Percentiles rank a stretch among this genome's conserved stretches.
Conservation (phyloP, 2,888 invertebrate species). For the Apomyelois bistriatella region DNA sequence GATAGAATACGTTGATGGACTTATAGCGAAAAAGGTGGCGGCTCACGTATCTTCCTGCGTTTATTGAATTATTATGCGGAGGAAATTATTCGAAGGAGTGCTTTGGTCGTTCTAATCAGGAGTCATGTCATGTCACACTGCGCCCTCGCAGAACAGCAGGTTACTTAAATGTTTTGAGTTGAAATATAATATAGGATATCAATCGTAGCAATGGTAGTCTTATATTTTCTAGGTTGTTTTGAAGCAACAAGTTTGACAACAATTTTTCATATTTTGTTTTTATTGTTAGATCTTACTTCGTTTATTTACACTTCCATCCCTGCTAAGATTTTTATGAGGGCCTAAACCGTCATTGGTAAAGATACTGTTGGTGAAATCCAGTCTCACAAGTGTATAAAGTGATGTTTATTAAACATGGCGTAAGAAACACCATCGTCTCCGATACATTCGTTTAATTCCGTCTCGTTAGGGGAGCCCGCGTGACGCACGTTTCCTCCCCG, state of each 20-base stretch:
- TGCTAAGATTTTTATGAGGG: no score
- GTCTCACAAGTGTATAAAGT: no score
- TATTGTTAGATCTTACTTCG: no score
- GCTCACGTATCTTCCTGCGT: constrained; percentile 34
- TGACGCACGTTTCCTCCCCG: constrained; percentile 65
- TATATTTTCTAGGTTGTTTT: no score
- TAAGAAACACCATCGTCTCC: constrained; percentile 32
- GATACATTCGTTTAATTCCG: constrained; percentile 70
- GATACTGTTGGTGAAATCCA: no score
- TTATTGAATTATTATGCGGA: constrained; percentile 46
- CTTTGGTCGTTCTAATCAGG: constrained; percentile 58
- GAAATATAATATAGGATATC: no score
- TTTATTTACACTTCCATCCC: no score
- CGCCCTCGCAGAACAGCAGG: constrained; percentile 48
- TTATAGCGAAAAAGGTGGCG: constrained; percentile 5
- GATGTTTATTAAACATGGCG: no score
- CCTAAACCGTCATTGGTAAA: no score
- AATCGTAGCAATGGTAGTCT: no score
- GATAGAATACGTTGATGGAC: constrained; percentile 12
- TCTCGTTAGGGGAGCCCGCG: constrained; percentile 58
- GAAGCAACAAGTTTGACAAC: no score
- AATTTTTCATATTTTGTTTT: no score
- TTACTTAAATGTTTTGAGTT: not conserved
- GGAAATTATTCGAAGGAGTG: constrained; percentile 43
- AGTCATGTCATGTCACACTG: constrained; percentile 49